Evolutionary conservation across 2,113 vertebrate species (phyloP), one percentile per base, ranked within the genome.

Genomic region (Chauna torquata): DNA sequence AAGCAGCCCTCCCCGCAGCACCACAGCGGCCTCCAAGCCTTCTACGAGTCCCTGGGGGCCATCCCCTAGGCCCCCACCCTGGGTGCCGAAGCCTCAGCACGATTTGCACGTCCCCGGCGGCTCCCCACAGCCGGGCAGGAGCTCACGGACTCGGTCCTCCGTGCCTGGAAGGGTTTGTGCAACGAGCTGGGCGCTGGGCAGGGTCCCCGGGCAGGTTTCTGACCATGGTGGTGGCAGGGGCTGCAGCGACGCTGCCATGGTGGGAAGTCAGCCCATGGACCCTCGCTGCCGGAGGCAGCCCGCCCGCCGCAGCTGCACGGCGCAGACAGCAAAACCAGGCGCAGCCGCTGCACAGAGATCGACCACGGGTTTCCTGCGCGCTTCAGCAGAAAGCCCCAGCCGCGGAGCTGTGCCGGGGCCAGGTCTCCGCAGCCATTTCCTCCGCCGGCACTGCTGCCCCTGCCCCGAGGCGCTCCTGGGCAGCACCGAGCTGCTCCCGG

Each of bases 31-130:
- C 8, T 95, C 55, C 72, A 22, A 23, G 84, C 97, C 4, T 98
- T 98, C 94, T 98, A 98, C 16, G 97, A 98, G 20, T 98, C 98
- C 6, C 87, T 98, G 81, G 81, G 57, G 4, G 12, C 62, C 3
- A 4, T 1, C 5, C 59, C 70, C 8, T 92, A 54, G 42, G 38
- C 8, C 22, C 32, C n/a, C 45, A 2, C 71, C 50, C 50, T 14
- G 10, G 24, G 50, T 8, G 4, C 50, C 12, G 8, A 20, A 23
- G 12, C 34, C 61, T 15, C 3, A 0, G 17, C 1, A 1, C 58
- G 38, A 14, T n/a, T 16, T 10, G 54, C 70, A 10, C 52, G 0
- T 30, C 52, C 55, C 49, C 2, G 3, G 18, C 34, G 14, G 45
- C 3, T 25, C 49, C 36, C 34, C 4, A 1, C 38, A 24, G 34